Evolutionary conservation across 2,797 vertebrate genomes (phyloP), one percentile per base, ranked within the genome.

Genomic region (Varecia variegata): DNA sequence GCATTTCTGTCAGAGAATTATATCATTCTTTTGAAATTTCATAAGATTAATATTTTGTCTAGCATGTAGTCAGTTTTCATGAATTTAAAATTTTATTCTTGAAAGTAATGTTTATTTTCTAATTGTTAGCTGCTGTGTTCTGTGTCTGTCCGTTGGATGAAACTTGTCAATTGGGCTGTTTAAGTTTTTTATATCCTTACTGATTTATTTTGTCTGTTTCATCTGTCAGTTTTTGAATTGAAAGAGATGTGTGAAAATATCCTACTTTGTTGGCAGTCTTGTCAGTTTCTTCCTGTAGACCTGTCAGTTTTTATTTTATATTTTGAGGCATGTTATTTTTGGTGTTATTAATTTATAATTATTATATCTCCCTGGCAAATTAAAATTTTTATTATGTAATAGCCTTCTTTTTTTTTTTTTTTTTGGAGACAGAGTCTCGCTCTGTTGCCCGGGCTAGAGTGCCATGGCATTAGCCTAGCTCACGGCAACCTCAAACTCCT

Each of bases 51-150:
- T 86, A 83, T 96, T 93, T 60, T 85, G 21, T 70, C 79, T 88
- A 62, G 23, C 10, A 56, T 74, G 2, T 20, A 67, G 32, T 90
- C 47, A 25, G 3, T 80, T 90, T 93, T 95, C 30, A 50, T 81
- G 70, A 74, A 82, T 91, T 90, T 95, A 88, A 68, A 68, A 58
- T 65, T 65, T 94, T 88, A 67, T 58, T 87, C 32, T 84, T 67
- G 30, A 85, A 88, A 93, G 43, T 71, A 67, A 5, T 85, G 47
- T 80, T 77, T 84, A 56, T 79, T 71, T 92, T 94, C 21, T 40
- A 20, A 30, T 84, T 65, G 30, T 81, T 94, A 85, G 38, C 23
- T 60, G 15, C 70, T 80, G 6, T 83, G 2, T 68, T 65, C 27
- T 89, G 3, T 77, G 40, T 54, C 10, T 86, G 30, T 60, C 40